Evolutionary conservation across 2,888 invertebrate species (phyloP).

Genomic region (Pandemis cinnamomeana): DNA sequence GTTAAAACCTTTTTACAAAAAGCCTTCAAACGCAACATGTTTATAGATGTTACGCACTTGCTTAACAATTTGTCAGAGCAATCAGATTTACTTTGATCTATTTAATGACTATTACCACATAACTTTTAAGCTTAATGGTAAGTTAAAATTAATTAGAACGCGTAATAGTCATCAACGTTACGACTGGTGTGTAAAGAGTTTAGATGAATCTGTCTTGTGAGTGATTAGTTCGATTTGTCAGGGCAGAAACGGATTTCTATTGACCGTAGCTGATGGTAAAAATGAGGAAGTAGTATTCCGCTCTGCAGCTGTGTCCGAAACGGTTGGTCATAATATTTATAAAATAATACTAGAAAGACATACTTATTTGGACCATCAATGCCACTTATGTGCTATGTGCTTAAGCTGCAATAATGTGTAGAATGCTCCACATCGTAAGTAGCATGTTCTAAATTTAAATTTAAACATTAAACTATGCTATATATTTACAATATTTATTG

Average conservation of each 20-base stretch:
- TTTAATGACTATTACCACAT: conserved; percentile 22
- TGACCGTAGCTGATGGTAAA: conserved; percentile 2
- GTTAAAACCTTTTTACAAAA: neutral
- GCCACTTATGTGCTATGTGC: too few species aligned
- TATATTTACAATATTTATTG: neutral
- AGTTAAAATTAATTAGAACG: conserved; percentile 28
- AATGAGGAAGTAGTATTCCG: conserved; percentile 1
- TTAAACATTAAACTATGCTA: neutral
- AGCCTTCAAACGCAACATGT: neutral
- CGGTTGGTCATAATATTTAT: neutral
- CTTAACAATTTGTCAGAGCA: conserved; percentile 8
- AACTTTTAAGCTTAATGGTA: conserved; percentile 5
- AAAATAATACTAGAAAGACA: too few species aligned
- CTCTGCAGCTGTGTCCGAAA: neutral
- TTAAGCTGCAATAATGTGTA: neutral
- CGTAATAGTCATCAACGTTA: conserved; percentile 30
- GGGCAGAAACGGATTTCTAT: conserved; percentile 8
- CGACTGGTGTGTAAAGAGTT: conserved; percentile 19
- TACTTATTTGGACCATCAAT: too few species aligned
- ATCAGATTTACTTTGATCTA: conserved; percentile 26
- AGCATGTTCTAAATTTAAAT: neutral
- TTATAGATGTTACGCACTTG: conserved; percentile 16
- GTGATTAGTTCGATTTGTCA: conserved; percentile 29
- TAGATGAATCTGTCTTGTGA: conserved; percentile 17
- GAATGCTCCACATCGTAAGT: too few species aligned